Evolutionary conservation across 2,113 vertebrate genomes (phyloP), one percentile per base, ranked within the genome.

Genomic region (Vulpes ferrilata): DNA sequence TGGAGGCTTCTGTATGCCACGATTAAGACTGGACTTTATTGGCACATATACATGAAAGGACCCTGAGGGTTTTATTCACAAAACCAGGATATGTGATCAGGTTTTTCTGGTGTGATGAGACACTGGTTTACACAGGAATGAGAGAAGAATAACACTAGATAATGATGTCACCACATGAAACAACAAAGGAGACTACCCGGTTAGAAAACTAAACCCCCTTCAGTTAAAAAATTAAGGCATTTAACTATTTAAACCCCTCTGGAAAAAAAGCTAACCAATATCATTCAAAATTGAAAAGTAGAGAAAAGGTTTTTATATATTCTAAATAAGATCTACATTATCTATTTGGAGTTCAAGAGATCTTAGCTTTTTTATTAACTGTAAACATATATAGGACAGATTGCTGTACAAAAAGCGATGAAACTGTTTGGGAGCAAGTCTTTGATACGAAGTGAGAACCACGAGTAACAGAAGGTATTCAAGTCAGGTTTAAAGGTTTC

Each of bases 141-240:
- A 97, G 88, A 87, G 97, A 98, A 96, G 96, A 97, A 78, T 84
- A 97, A 89, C 90, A 97, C 96, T 97, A 98, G 97, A 98, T 98
- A 98, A 97, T 99, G 99, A 99, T 99, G 98, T 99, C 99, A 99
- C 98, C 97, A 96, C 96, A 95, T 88, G 97, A 97, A 98, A 98
- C 96, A 98, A 99, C 98, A 99, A 99, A 99, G 98, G 98, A 98
- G 97, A 95, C 97, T 96, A 93, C 96, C 90, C 87, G 80, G 94
- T 96, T 76, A 96, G 95, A 94, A 97, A 97, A 97, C 69, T 87
- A 86, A 89, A 88, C 25, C 55, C 62, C 76, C 43, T 62, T 87
- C 22, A 57, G 30, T 90, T 80, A 82, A 64, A 92, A 90, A 88
- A 57, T 48, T 69, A 78, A 96, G 81, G n/a, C 51, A 93, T 32